These are phyloP conservation scores for Sialis lutaria DNA, from an alignment of 2,888 invertebrate species.

Conservation along the genomic window DNA sequence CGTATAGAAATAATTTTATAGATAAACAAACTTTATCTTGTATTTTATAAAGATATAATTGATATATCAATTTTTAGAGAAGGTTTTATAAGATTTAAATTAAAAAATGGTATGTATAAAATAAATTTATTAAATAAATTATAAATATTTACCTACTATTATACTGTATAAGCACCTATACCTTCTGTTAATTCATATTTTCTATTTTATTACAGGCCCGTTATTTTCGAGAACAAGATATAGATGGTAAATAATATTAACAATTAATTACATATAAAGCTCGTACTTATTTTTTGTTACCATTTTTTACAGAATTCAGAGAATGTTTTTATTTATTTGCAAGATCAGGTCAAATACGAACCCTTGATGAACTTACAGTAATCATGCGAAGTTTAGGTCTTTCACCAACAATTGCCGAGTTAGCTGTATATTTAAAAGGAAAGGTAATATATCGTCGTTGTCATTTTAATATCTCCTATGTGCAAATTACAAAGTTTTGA, in stretches of 20 bases:
- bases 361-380: slow-evolving; percentile 76
- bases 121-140: neutral
- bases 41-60: too few relatives aligned
- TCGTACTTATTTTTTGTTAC: slow-evolving; percentile 4
- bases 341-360: slow-evolving; percentile 71
- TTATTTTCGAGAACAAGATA: slow-evolving; percentile 87
- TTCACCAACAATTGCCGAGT: slow-evolving; percentile 83
- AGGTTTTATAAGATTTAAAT: too few relatives aligned
- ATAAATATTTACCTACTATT: neutral
- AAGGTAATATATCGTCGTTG: slow-evolving; percentile 19
- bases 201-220: slow-evolving; percentile 50
- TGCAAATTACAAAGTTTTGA: too few relatives aligned
- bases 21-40: too few relatives aligned
- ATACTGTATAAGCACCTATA: neutral
- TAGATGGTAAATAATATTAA: slow-evolving; percentile 56
- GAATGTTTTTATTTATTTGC: slow-evolving; percentile 95
- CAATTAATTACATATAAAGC: neutral
- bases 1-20: too few relatives aligned
- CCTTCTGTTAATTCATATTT: neutral
- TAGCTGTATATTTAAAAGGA: slow-evolving; percentile 64
- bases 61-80: too few relatives aligned
- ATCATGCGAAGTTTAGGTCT: slow-evolving; percentile 90
- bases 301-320: slow-evolving; percentile 59
- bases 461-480: too few relatives aligned
- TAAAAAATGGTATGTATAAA: slow-evolving; percentile 1